A percentile compares a stretch with the other conserved stretches of the same genome.
Evolutionary conservation across 2,797 vertebrate species (phyloP).

Genomic region (Neolamprologus multifasciatus): DNA sequence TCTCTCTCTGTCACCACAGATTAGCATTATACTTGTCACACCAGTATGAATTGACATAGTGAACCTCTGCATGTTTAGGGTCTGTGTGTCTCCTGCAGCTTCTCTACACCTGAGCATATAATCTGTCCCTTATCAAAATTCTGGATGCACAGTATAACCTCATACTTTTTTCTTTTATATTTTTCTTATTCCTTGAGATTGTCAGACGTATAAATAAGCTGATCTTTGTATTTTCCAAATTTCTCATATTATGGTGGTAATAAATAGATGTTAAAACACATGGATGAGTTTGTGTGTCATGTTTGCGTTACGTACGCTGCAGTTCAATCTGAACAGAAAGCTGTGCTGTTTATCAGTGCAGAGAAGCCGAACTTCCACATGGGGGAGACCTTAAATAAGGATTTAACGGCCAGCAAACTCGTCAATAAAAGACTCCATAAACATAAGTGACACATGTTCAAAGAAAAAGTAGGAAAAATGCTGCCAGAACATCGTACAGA

Average conservation of each 20-base stretch:
- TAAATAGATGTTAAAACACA: constrained; percentile 80
- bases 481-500: not conserved
- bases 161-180: constrained; percentile 77
- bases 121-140: constrained; percentile 65
- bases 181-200: constrained; percentile 77
- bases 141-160: constrained; percentile 75
- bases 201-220: constrained; percentile 78
- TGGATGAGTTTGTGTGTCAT: not conserved
- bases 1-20: not conserved
- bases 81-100: constrained; percentile 37
- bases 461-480: rapidly evolving
- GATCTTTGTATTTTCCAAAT: constrained; percentile 85
- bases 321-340: not conserved
- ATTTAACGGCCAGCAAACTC: not conserved
- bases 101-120: constrained; percentile 48
- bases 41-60: constrained; percentile 20
- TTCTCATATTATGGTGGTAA: constrained; percentile 82
- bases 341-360: not conserved
- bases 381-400: not conserved
- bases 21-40: constrained; percentile 38
- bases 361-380: not conserved
- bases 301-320: not conserved
- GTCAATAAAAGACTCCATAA: not conserved
- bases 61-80: constrained; percentile 54
- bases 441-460: not conserved